A percentile compares a stretch with the other conserved stretches of the same genome.
Conservation (phyloP, 2,113 vertebrate species). For the Apistogramma diplotaenia region DNA sequence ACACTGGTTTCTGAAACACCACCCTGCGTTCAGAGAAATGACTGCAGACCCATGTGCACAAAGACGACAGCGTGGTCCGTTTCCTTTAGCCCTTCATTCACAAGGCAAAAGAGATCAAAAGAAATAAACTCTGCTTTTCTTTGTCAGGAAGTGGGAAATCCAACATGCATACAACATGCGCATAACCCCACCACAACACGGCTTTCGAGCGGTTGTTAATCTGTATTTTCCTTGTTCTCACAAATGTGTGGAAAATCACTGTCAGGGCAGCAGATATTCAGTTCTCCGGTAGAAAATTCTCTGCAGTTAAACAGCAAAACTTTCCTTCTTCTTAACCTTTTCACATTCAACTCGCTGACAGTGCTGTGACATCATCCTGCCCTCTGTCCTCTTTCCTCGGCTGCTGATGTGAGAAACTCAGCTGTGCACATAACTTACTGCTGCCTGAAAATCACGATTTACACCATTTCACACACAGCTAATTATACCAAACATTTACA, state of each 20-base stretch:
- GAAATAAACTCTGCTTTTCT: not conserved
- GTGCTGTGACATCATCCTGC: not conserved
- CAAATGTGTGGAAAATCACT: not conserved
- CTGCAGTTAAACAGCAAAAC: not conserved
- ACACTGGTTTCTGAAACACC: not conserved
- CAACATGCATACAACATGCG: not conserved
- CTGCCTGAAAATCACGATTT: not conserved
- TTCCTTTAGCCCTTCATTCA: not conserved
- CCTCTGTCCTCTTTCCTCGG: not conserved
- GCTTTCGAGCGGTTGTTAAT: not conserved
- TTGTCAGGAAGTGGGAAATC: not conserved
- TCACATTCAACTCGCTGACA: not conserved
- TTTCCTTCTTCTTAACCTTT: not conserved
- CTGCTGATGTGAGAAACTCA: not conserved
- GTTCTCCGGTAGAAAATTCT: not conserved
- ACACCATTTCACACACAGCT: fast-evolving
- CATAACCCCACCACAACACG: not conserved
- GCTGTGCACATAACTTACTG: fast-evolving
- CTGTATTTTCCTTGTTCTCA: not conserved
- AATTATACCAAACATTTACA: not conserved
- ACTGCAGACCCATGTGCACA: not conserved
- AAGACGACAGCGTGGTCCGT: not conserved
- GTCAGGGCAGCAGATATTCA: not conserved
- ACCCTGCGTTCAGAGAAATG: not conserved
- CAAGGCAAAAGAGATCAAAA: not conserved